These are phyloP conservation scores for Cephus runcator DNA, from an alignment of 2,888 invertebrate genomes.

Conservation along the genomic window DNA sequence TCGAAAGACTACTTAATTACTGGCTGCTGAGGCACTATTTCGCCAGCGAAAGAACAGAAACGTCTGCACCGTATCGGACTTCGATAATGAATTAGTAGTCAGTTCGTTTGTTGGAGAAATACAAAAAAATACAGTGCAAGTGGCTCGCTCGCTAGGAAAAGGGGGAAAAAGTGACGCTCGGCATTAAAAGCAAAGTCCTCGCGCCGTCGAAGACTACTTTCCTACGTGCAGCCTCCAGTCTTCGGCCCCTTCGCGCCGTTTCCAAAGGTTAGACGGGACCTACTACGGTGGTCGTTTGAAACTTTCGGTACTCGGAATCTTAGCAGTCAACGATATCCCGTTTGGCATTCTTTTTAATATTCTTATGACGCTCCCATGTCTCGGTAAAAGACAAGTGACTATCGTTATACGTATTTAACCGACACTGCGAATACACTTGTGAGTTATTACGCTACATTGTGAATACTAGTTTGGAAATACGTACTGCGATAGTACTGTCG, in stretches of 20 bases:
- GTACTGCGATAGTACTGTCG: background rate
- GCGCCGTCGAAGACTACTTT: slow-evolving; percentile 28
- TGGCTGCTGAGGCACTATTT: background rate
- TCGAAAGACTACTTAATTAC: background rate
- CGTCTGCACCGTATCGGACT: background rate
- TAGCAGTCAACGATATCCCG: background rate
- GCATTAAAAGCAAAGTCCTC: slow-evolving; percentile 27
- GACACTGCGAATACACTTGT: background rate
- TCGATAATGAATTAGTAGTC: slow-evolving; percentile 32
- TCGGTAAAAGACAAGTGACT: background rate
- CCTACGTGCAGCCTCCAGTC: background rate
- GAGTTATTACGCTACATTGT: background rate
- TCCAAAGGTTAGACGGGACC: background rate
- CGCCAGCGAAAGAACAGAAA: background rate
- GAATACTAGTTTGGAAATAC: background rate
- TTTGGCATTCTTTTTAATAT: background rate
- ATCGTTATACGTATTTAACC: background rate
- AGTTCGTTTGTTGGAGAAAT: slow-evolving; percentile 11
- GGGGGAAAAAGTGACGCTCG: slow-evolving; percentile 32
- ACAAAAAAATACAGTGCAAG: slow-evolving; percentile 19
- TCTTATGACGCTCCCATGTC: background rate
- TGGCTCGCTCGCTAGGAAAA: background rate
- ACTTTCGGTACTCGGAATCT: background rate
- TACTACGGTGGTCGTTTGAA: background rate
- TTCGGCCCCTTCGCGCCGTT: background rate